Conservation (phyloP, 2,797 vertebrate species). For the Benthosema pterotum region DNA sequence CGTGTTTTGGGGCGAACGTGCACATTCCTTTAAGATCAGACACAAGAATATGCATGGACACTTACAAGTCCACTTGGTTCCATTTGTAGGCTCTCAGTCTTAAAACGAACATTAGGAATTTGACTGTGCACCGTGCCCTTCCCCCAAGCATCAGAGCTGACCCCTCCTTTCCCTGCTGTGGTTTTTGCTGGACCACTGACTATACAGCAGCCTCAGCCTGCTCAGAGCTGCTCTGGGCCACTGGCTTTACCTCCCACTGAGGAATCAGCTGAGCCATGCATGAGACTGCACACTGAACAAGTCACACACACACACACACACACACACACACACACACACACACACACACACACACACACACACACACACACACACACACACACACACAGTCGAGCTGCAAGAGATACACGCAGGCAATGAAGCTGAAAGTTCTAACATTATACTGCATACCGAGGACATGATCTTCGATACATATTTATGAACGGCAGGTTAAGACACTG, state of each 20-base stretch:
- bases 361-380: slow-evolving; percentile 38
- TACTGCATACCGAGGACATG: slow-evolving; percentile 34
- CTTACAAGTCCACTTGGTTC: slow-evolving; percentile 19
- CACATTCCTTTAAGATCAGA: slow-evolving; percentile 4
- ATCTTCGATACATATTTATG: slow-evolving; percentile 43
- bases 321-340: slow-evolving; percentile 16
- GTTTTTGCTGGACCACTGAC: slow-evolving; percentile 71
- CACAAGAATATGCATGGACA: slow-evolving; percentile 33
- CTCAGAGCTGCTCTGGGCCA: slow-evolving; percentile 42
- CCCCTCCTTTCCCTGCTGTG: slow-evolving; percentile 70
- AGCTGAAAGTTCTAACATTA: slow-evolving; percentile 47
- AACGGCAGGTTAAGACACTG: slow-evolving; percentile 9
- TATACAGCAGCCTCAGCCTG: slow-evolving; percentile 62
- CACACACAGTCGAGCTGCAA: slow-evolving; percentile 1
- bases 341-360: slow-evolving; percentile 16
- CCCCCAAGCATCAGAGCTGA: slow-evolving; percentile 30
- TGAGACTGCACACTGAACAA: slow-evolving; percentile 67
- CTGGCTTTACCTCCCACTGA: slow-evolving; percentile 60
- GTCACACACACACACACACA: slow-evolving; percentile 47
- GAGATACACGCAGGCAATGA: slow-evolving; percentile 28
- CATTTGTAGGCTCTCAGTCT: no score
- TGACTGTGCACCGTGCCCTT: slow-evolving; percentile 6
- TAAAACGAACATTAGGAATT: no score
- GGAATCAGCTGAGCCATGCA: slow-evolving; percentile 68
- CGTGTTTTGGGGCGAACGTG: no score